Conservation (phyloP, 2,888 invertebrate species). For the Agrypnus murinus region DNA sequence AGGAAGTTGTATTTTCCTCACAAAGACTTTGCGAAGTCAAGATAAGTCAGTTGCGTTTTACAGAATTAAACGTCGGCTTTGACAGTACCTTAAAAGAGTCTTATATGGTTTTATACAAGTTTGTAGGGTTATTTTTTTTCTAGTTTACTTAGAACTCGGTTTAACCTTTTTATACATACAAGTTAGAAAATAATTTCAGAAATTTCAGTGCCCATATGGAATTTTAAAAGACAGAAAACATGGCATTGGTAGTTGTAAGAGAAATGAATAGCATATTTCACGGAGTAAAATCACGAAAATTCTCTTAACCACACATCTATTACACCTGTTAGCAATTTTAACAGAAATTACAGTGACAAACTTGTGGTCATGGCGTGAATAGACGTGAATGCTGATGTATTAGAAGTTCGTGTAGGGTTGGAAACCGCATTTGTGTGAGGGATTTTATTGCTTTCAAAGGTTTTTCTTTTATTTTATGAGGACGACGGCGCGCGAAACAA, state of each 20-base stretch:
- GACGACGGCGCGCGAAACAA: no score
- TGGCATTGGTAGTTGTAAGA: no score
- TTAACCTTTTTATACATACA: slow-evolving; percentile 6
- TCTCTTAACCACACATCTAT: background rate
- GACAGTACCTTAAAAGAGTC: slow-evolving; percentile 40
- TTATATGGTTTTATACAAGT: slow-evolving; percentile 34
- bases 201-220: no score
- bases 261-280: no score
- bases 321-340: slow-evolving; percentile 11
- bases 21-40: slow-evolving; percentile 34
- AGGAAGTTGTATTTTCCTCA: slow-evolving; percentile 37
- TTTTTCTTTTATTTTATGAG: background rate
- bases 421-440: slow-evolving; percentile 9
- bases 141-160: slow-evolving; percentile 22
- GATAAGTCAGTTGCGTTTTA: slow-evolving; percentile 35
- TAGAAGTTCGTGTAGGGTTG: slow-evolving; percentile 21
- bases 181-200: background rate
- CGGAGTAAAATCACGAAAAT: no score
- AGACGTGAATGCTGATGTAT: slow-evolving; percentile 17
- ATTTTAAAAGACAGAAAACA: no score
- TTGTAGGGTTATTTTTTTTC: slow-evolving; percentile 24
- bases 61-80: slow-evolving; percentile 42
- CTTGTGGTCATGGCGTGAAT: slow-evolving; percentile 21
- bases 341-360: slow-evolving; percentile 9
- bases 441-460: slow-evolving; percentile 6